Conservation (phyloP, 2,888 invertebrate species). For the Ectemnius lituratus region DNA sequence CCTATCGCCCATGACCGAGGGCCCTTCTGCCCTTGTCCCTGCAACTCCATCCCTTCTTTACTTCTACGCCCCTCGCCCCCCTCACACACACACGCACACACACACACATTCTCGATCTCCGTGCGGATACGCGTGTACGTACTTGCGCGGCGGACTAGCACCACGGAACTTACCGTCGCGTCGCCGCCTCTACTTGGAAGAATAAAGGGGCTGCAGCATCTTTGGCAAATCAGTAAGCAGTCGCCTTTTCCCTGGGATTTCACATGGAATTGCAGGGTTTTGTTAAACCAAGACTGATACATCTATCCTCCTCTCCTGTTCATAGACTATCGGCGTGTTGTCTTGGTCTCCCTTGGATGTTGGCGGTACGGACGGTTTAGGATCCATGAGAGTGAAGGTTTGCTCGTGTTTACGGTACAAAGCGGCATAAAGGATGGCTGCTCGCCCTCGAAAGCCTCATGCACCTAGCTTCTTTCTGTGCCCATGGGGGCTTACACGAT, state of each 20-base stretch:
- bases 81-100: too few relatives aligned
- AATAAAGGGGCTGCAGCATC: too few relatives aligned
- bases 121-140: too few relatives aligned
- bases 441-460: conserved; percentile 36
- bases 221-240: too few relatives aligned
- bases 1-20: conserved; percentile 29
- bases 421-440: conserved; percentile 36
- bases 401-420: conserved; percentile 33
- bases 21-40: conserved; percentile 41
- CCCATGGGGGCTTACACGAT: conserved; percentile 37
- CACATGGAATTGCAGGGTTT: too few relatives aligned
- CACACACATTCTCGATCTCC: too few relatives aligned
- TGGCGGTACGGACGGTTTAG: conserved; percentile 42
- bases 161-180: too few relatives aligned
- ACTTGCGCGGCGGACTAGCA: too few relatives aligned
- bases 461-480: conserved; percentile 43
- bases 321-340: conserved; percentile 24
- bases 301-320: too few relatives aligned
- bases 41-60: neutral
- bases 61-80: neutral
- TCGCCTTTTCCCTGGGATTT: too few relatives aligned
- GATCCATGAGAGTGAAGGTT: conserved; percentile 18
- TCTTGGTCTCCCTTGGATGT: conserved; percentile 61
- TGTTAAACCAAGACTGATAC: too few relatives aligned
- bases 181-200: too few relatives aligned